Evolutionary conservation across 1,140 invertebrate genomes (phyloP), one percentile per base, ranked within the genome.

Genomic region (Atopsyche davidsoni): DNA sequence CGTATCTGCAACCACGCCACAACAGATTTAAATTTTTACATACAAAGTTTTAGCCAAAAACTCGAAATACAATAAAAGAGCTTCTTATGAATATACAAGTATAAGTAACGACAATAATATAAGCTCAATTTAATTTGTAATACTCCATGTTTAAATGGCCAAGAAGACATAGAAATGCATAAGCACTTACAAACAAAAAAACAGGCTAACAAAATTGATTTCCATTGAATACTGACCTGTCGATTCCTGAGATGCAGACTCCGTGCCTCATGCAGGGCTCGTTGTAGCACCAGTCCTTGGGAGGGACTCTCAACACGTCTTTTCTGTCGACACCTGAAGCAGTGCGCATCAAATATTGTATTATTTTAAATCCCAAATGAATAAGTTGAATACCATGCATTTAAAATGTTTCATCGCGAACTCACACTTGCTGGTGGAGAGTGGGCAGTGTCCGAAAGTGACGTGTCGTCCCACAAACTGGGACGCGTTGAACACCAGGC

Each of bases 261-360:
- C 88, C 88, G 64, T 84, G 84, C 58, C 78, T 77, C 79, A 87
- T 81, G 68, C 89, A 92, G 6, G 88, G 87, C 60, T 87, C 84
- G 62, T 81, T 78, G 54, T 79, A 70, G 64, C 89, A 92, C 60
- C 79, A 79, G 68, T 89, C 85, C 49, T 78, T 75, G 17, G 75
- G 70, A 41, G 70, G 69, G 24, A 68, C 67, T 14, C 75, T 68
- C n/a, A 78, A 58, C 0, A 75, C 65, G 51, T 79, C 77, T 45
- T 67, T 68, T 43, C 68, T 62, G 44, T 72, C 70, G 46, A 64
- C 66, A 47, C 70, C 71, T 73, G 59, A 17, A 11, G 36, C 36
- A 39, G 19, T 19, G 11, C 11, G 14, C 11, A 11, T 19, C 10
- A 17, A 11, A 2, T 16, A 19, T 18, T 10, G 2, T 17, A 10